Evolutionary conservation across 2,113 vertebrate genomes (phyloP), one percentile per base, ranked within the genome.

Genomic region (Noctilio leporinus): DNA sequence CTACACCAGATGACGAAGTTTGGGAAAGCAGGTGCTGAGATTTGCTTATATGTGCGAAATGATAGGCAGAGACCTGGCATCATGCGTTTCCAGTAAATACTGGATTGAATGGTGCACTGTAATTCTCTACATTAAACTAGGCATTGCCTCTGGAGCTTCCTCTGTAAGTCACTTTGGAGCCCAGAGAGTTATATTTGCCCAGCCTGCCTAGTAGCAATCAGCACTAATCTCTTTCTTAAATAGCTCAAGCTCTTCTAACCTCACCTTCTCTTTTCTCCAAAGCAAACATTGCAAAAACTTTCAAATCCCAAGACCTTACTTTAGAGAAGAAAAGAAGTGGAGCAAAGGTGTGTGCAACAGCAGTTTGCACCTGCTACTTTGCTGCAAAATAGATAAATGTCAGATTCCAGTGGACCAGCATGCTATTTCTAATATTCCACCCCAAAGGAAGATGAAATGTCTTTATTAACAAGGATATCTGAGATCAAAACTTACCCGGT

Each of bases 401-500:
- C 33, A 43, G 75, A 20, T 72, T 67, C 20, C 40, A 64, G 1
- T 10, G 11, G 33, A 19, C 17, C 53, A 12, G 40, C 57, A 28
- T 53, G 24, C 11, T 19, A 33, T 78, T 64, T 73, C 49, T 62
- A 33, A 30, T 51, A 49, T 4, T 88, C 11, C 2, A 28, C 16
- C 51, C 33, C 20, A 70, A 43, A 80, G 76, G n/a, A 33, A 67
- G 73, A 51, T 4, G 2, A 64, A 15, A 10, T 40, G 38, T 33
- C 38, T 26, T 4, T 4, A 4, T 85, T 40, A 70, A 24, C 24
- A 38, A 67, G 73, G 53, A 57, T 10, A 55, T 64, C 47, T 55
- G 92, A 43, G 28, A 57, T 62, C 38, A 82, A 26, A 67, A 98
- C 97, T 98, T 95, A 99, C 99, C 96, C 98, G 98, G 49, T 98